Evolutionary conservation across 2,113 vertebrate species (phyloP).

Genomic region (Hystrix cristata): DNA sequence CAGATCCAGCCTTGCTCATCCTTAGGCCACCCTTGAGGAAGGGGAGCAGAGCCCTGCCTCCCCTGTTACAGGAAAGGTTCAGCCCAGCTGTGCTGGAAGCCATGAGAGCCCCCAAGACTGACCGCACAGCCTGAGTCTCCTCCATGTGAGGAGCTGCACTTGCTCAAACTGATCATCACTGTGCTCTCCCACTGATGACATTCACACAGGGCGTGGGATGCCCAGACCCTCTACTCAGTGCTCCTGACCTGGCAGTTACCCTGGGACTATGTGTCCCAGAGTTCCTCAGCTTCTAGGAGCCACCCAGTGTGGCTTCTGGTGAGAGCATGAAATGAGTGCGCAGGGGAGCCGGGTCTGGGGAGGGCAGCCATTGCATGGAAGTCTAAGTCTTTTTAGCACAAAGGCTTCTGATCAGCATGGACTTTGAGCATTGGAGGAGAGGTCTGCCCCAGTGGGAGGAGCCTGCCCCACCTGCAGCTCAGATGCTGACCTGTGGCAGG

Average conservation of each 20-base stretch:
- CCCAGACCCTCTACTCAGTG: fast-evolving
- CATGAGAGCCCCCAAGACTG: background rate
- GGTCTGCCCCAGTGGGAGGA: fast-evolving
- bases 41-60: background rate
- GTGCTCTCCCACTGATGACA: no score
- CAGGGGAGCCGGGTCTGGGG: background rate
- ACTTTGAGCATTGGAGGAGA: no score
- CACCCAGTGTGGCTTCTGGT: background rate
- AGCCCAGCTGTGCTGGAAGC: background rate
- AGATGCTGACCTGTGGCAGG: fast-evolving
- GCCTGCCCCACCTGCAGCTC: no score
- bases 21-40: background rate
- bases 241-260: no score
- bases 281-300: background rate
- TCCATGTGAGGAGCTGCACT: background rate
- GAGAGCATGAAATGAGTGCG: background rate
- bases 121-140: fast-evolving
- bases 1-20: background rate
- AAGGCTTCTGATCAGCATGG: no score
- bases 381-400: background rate
- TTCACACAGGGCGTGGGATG: no score
- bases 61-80: no score
- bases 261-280: background rate
- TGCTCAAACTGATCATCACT: no score
- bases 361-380: fast-evolving